A percentile compares a stretch with the other conserved stretches of the same genome.
phyloP scores from a whole-genome alignment of 2,888 invertebrate species.

The Andricus curvator region DNA sequence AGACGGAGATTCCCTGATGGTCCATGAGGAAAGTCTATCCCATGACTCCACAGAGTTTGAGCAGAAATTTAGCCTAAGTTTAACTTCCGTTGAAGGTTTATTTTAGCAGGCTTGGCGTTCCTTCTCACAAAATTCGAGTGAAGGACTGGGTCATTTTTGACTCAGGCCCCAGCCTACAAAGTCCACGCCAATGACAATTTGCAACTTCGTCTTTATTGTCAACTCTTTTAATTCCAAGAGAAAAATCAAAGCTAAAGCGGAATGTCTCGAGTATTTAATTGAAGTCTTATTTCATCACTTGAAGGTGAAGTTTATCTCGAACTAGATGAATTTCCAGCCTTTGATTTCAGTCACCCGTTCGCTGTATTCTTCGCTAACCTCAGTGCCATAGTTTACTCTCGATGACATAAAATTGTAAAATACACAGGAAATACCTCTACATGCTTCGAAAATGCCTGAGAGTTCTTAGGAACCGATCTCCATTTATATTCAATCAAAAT shows the following conservation, averaged over 20 bases:
- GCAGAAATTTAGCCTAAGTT: slow-evolving; percentile 14
- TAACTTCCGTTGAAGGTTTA: slow-evolving; percentile 11
- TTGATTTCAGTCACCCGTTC: slow-evolving; percentile 3
- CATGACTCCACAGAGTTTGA: slow-evolving; percentile 21
- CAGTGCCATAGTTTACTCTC: slow-evolving; percentile 31
- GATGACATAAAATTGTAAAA: not conserved
- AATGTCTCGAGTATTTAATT: slow-evolving; percentile 22
- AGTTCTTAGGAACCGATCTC: slow-evolving; percentile 6
- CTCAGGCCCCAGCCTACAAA: not conserved
- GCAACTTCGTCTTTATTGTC: not conserved
- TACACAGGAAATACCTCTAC: not conserved
- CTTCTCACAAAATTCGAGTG: not conserved
- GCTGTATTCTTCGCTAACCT: slow-evolving; percentile 21
- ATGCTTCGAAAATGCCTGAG: not conserved
- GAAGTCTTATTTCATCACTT: slow-evolving; percentile 5
- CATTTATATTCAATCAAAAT: slow-evolving; percentile 15
- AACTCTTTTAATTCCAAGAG: not conserved
- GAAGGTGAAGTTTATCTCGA: slow-evolving; percentile 18
- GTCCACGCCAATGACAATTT: slow-evolving; percentile 34
- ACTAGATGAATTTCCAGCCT: not conserved
- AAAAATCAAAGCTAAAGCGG: slow-evolving; percentile 1
- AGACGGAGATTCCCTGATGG: slow-evolving; percentile 54
- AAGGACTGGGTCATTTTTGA: not conserved
- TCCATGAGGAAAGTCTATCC: slow-evolving; percentile 18
- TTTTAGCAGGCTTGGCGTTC: not conserved